Evolutionary conservation across 2,113 vertebrate genomes (phyloP).

Genomic region (Apodemus speciosus): DNA sequence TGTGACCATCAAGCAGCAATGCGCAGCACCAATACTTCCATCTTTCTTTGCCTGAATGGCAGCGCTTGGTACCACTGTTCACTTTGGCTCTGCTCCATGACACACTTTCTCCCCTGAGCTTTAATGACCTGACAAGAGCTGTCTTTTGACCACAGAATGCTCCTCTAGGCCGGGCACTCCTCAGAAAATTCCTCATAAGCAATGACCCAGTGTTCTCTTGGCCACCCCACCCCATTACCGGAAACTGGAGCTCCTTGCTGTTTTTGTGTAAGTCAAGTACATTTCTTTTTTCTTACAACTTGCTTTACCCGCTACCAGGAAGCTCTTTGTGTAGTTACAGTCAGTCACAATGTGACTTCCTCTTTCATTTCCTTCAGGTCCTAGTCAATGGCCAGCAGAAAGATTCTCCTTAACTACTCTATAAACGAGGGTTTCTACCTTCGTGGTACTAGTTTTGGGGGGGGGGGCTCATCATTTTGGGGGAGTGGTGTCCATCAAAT

Average conservation of each 20-base stretch:
- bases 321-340: conserved; percentile 5
- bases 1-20: background rate
- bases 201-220: background rate
- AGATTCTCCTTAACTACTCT: background rate
- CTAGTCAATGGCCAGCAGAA: background rate
- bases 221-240: background rate
- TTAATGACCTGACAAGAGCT: background rate
- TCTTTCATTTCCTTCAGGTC: conserved; percentile 6
- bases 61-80: too few species aligned
- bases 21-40: background rate
- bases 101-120: background rate
- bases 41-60: background rate
- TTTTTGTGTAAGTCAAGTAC: background rate
- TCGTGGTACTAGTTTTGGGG: background rate
- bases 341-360: background rate
- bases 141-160: background rate
- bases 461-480: background rate
- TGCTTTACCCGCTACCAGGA: background rate
- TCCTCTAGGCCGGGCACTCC: background rate
- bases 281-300: background rate
- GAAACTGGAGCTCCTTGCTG: background rate
- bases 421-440: background rate
- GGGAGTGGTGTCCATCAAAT: background rate
- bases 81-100: background rate
- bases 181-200: background rate